These are phyloP conservation scores for Oxyteleia sp. DNA, from an alignment of 2,888 invertebrate genomes.

Conservation along the genomic window DNA sequence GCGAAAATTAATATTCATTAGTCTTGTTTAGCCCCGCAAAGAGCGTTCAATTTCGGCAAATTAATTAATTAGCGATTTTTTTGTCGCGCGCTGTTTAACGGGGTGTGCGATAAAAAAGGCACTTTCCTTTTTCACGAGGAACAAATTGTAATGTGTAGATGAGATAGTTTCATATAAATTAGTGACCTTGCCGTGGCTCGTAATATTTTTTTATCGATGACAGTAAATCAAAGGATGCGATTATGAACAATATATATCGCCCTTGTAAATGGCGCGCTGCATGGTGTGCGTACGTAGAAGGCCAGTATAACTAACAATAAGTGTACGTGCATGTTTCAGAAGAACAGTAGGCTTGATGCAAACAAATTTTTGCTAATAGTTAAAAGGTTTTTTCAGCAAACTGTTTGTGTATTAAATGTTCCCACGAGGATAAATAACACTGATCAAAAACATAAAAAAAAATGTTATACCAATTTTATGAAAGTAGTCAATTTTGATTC, in stretches of 20 bases:
- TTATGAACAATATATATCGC: constrained; percentile 46
- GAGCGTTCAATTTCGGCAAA: background rate
- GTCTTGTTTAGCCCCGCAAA: background rate
- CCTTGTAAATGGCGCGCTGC: constrained; percentile 44
- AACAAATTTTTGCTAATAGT: constrained; percentile 6
- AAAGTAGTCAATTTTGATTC: no score
- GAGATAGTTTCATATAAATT: constrained; percentile 49
- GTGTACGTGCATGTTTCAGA: constrained; percentile 12
- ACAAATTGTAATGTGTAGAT: constrained; percentile 28
- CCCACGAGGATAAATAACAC: no score
- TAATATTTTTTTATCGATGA: constrained; percentile 72
- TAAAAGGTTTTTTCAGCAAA: no score
- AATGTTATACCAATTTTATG: no score
- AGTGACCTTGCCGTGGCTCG: constrained; percentile 68
- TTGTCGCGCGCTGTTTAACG: constrained; percentile 11
- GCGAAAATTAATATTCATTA: constrained; percentile 27
- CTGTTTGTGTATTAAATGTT: no score
- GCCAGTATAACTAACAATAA: constrained; percentile 29
- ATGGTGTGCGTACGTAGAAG: constrained; percentile 18
- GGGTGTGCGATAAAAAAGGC: constrained; percentile 13
- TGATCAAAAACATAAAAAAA: no score
- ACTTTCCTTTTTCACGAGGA: constrained; percentile 15
- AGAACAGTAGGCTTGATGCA: constrained; percentile 8
- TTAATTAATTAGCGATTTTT: constrained; percentile 29
- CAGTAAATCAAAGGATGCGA: constrained; percentile 62